Evolutionary conservation across 2,113 vertebrate genomes (phyloP).

Genomic region (Fulica atra): DNA sequence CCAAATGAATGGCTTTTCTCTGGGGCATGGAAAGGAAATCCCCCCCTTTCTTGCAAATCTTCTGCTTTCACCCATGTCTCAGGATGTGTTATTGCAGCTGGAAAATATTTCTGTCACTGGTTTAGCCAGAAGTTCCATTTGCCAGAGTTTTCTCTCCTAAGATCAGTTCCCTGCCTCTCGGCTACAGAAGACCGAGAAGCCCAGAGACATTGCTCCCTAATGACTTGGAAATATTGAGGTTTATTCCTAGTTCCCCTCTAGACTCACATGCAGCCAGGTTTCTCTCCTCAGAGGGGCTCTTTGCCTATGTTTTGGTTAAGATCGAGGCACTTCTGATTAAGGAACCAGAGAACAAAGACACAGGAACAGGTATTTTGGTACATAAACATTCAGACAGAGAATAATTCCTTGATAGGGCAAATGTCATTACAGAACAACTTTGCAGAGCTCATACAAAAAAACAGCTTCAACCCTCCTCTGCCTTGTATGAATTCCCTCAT

Average conservation of each 20-base stretch:
- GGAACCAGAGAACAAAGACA: not conserved
- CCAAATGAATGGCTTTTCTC: conserved; percentile 50
- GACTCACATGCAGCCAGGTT: not conserved
- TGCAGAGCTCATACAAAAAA: not conserved
- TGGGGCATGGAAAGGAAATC: conserved; percentile 45
- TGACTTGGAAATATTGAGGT: conserved; percentile 37
- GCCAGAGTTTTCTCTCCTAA: not conserved
- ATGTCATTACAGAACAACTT: conserved; percentile 8
- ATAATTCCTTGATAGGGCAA: conserved; percentile 26
- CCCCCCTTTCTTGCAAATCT: conserved; percentile 7
- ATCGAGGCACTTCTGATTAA: conserved; percentile 17
- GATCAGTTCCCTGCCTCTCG: not conserved
- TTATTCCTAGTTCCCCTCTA: not conserved
- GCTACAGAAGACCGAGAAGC: conserved; percentile 55
- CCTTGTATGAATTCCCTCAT: not conserved
- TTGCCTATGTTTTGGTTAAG: conserved; percentile 40
- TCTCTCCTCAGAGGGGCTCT: conserved; percentile 1
- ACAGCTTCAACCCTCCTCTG: not conserved
- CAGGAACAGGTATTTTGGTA: not conserved
- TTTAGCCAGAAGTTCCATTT: conserved; percentile 49
- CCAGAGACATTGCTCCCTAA: conserved; percentile 14
- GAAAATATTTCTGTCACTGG: not conserved
- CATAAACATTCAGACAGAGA: not conserved
- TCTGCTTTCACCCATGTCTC: not conserved
- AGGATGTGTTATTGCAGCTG: conserved; percentile 3